A percentile compares a stretch with the other conserved stretches of the same genome.
These are phyloP conservation scores for Nomada goodeniana DNA, from an alignment of 2,888 invertebrate genomes.

Conservation along the genomic window DNA sequence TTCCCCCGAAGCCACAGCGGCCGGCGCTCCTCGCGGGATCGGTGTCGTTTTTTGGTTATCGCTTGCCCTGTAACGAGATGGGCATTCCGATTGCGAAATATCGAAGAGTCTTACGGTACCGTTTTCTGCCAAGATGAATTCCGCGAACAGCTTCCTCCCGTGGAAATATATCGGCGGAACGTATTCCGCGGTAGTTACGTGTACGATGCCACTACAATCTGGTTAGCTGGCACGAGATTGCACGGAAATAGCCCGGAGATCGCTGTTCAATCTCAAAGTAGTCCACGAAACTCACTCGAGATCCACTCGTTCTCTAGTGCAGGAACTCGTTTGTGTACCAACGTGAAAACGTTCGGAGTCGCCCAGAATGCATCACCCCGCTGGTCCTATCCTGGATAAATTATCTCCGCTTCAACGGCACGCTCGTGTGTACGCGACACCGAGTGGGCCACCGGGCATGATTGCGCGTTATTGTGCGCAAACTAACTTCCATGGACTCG, in stretches of 20 bases:
- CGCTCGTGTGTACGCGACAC: slow-evolving; percentile 38
- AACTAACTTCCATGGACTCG: slow-evolving; percentile 30
- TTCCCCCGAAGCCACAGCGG: neutral
- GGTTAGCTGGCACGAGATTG: slow-evolving; percentile 79
- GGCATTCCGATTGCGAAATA: slow-evolving; percentile 31
- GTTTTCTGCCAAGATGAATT: slow-evolving; percentile 50
- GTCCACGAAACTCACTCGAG: slow-evolving; percentile 57
- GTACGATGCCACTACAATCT: slow-evolving; percentile 70
- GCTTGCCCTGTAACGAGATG: slow-evolving; percentile 7
- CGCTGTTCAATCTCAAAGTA: slow-evolving; percentile 68
- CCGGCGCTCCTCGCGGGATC: neutral
- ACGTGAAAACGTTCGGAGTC: slow-evolving; percentile 34
- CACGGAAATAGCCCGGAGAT: slow-evolving; percentile 79
- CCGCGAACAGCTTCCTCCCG: slow-evolving; percentile 39
- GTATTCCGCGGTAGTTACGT: slow-evolving; percentile 47
- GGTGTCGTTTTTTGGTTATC: slow-evolving; percentile 37
- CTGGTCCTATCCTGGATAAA: slow-evolving; percentile 25
- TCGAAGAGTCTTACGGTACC: slow-evolving; percentile 14
- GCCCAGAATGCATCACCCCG: slow-evolving; percentile 12
- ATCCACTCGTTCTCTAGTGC: slow-evolving; percentile 19
- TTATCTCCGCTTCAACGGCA: slow-evolving; percentile 35
- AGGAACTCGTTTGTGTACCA: slow-evolving; percentile 11
- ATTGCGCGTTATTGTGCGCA: slow-evolving; percentile 52
- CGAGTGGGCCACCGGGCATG: slow-evolving; percentile 35
- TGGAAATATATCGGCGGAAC: slow-evolving; percentile 41